These are phyloP conservation scores for Acanthosoma haemorrhoidale DNA, from an alignment of 2,888 invertebrate species.

Conservation along the genomic window DNA sequence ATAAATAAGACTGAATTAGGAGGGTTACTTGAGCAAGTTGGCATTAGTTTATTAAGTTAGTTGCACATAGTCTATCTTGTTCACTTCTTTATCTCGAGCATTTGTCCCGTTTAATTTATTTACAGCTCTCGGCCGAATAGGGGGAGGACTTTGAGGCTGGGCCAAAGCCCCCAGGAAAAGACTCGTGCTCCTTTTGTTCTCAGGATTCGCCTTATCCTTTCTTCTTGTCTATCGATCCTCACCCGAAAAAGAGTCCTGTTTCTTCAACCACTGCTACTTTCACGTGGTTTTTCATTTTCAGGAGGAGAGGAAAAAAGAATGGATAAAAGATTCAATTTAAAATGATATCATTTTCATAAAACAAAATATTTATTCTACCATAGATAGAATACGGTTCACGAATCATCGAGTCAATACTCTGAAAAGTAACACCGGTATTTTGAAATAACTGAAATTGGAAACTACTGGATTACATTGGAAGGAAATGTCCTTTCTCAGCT, in stretches of 20 bases:
- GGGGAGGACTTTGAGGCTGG: neutral
- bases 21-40: neutral
- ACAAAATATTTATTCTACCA: too few relatives aligned
- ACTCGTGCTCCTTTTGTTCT: neutral
- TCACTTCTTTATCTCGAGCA: neutral
- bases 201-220: neutral
- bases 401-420: too few relatives aligned
- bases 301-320: too few relatives aligned
- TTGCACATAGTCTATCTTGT: neutral
- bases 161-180: neutral
- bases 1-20: neutral
- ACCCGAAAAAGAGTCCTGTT: neutral
- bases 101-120: constrained; percentile 4
- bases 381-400: too few relatives aligned
- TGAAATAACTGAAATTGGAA: too few relatives aligned
- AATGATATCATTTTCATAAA: too few relatives aligned
- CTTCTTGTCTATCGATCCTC: neutral
- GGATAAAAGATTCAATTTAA: too few relatives aligned
- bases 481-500: too few relatives aligned
- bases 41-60: too few relatives aligned
- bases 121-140: neutral
- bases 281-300: neutral
- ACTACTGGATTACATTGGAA: too few relatives aligned
- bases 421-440: too few relatives aligned
- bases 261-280: neutral